These are phyloP conservation scores for Nasonia giraulti DNA, from an alignment of 1,140 invertebrate species.

Conservation along the genomic window DNA sequence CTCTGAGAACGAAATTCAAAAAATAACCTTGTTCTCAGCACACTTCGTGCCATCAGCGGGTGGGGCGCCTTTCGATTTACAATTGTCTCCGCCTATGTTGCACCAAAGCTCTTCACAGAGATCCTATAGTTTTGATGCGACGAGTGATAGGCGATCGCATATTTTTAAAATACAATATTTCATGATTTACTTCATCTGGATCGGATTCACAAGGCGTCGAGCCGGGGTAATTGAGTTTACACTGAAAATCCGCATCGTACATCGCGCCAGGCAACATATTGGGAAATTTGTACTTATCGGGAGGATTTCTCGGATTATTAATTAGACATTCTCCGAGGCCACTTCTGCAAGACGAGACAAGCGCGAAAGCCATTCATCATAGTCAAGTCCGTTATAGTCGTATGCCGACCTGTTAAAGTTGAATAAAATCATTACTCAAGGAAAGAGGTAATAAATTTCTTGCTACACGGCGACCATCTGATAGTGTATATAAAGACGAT, in stretches of 20 bases:
- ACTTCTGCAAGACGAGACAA: conserved; percentile 69
- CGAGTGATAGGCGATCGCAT: background rate
- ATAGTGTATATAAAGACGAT: conserved; percentile 77
- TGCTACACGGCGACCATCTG: conserved; percentile 81
- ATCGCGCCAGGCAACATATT: conserved; percentile 80
- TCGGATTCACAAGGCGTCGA: conserved; percentile 67
- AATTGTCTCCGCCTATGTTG: conserved; percentile 69
- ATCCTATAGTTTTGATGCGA: background rate
- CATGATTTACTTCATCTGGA: conserved; percentile 9
- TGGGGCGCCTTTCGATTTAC: conserved; percentile 76
- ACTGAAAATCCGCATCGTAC: conserved; percentile 82
- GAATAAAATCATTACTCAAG: conserved; percentile 75
- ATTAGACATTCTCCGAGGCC: conserved; percentile 80
- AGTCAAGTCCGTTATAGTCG: too few species aligned
- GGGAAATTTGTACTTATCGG: conserved; percentile 71
- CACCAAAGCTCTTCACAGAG: conserved; percentile 79
- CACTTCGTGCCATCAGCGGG: conserved; percentile 83
- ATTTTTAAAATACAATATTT: background rate
- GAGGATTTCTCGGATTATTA: conserved; percentile 77
- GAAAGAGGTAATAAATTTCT: conserved; percentile 78
- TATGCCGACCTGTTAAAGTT: background rate
- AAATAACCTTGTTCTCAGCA: conserved; percentile 74
- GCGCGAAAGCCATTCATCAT: too few species aligned
- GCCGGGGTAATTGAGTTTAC: conserved; percentile 71
- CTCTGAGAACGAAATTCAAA: background rate